Evolutionary conservation across 64 coral and sea anemone species (phyloP).

Genomic region (Stichodactyla helianthus): DNA sequence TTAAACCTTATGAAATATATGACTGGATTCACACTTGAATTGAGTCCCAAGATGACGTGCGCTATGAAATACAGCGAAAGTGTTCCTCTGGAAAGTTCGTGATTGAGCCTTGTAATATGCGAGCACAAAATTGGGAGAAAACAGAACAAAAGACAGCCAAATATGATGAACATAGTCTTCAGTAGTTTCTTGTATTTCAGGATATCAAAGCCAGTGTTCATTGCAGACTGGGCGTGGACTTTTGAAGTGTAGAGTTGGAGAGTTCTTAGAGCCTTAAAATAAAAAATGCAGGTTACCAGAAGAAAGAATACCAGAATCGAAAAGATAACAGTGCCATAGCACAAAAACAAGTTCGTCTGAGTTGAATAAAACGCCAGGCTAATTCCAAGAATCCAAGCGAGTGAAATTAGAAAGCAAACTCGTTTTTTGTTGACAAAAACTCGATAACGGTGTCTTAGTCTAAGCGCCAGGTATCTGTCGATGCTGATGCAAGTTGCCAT

Average conservation of each 20-base stretch:
- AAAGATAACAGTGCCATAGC: background rate
- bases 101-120: background rate
- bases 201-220: background rate
- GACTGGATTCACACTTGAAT: background rate
- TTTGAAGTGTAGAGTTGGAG: background rate
- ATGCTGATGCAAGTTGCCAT: conserved; percentile 2
- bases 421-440: background rate
- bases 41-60: background rate
- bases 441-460: background rate
- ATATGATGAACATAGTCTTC: conserved; percentile 2
- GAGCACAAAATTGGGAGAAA: background rate
- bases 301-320: background rate
- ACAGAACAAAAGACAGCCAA: background rate
- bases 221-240: background rate
- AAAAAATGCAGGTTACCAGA: background rate
- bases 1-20: background rate
- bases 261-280: background rate
- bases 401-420: background rate
- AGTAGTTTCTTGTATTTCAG: conserved; percentile 19
- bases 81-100: background rate
- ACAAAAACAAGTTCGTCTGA: background rate
- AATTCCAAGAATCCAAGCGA: background rate
- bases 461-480: conserved; percentile 15
- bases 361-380: background rate
- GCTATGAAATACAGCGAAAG: background rate